These are phyloP conservation scores for Sebastes kiyomatsui DNA, from an alignment of 2,797 vertebrate genomes.

Conservation along the genomic window DNA sequence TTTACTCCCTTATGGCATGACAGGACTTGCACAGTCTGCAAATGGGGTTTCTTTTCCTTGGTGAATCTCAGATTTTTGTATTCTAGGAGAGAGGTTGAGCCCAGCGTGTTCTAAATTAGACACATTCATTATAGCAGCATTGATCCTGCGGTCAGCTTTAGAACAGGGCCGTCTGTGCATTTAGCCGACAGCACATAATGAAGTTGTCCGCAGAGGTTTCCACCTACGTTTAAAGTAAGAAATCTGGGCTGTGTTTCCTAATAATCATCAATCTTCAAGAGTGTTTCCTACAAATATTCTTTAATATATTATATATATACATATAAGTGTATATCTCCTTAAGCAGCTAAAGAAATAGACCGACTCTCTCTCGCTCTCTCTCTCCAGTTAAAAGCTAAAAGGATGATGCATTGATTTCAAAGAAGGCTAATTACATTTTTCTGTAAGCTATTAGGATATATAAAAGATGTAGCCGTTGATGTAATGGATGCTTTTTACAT, in stretches of 20 bases:
- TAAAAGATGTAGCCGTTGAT: not conserved
- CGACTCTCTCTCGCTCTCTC: not conserved
- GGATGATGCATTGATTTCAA: not conserved
- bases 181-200: conserved; percentile 9
- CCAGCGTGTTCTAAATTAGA: conserved; percentile 38
- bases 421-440: not conserved
- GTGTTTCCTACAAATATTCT: not conserved
- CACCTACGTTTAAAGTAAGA: not conserved
- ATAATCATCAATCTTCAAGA: not conserved
- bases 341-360: not conserved
- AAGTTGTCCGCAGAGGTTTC: conserved; percentile 14
- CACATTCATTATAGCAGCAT: conserved; percentile 44
- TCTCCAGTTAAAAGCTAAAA: not conserved
- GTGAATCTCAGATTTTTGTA: not conserved
- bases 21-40: not conserved
- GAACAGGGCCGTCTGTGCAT: conserved; percentile 31
- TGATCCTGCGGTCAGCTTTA: conserved; percentile 37
- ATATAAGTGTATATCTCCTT: too few relatives aligned
- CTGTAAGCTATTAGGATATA: not conserved
- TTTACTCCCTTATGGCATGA: not conserved
- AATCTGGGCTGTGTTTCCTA: not conserved
- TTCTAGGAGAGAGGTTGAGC: not conserved
- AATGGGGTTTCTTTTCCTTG: not conserved
- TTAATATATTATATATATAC: not conserved
- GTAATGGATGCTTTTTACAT: not conserved